Percentiles rank a stretch among this genome's conserved stretches.
These are phyloP conservation scores for Apamea sordens DNA, from an alignment of 2,888 invertebrate genomes.

Conservation along the genomic window DNA sequence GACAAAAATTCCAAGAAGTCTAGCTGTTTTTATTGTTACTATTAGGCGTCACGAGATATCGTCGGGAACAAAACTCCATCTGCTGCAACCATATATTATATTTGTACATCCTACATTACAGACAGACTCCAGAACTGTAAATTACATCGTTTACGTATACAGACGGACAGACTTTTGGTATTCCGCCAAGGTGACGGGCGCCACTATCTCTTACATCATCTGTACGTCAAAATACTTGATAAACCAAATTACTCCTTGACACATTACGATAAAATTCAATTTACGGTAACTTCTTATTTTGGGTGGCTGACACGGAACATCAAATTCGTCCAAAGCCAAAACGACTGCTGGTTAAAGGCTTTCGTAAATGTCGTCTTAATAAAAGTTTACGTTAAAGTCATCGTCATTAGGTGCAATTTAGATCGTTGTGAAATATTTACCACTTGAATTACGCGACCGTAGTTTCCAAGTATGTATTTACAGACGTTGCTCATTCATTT, in stretches of 20 bases:
- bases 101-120: constrained; percentile 65
- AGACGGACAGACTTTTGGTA: constrained; percentile 75
- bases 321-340: constrained; percentile 34
- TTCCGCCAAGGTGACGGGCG: constrained; percentile 76
- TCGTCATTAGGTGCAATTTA: constrained; percentile 33
- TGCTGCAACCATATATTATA: constrained; percentile 19
- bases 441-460: constrained; percentile 15
- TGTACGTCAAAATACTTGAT: constrained; percentile 42
- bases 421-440: constrained; percentile 19
- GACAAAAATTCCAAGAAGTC: neutral
- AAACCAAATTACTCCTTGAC: constrained; percentile 52
- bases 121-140: constrained; percentile 74
- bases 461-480: constrained; percentile 49
- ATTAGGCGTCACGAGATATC: constrained; percentile 15
- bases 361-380: constrained; percentile 1
- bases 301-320: constrained; percentile 32
- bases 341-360: constrained; percentile 32
- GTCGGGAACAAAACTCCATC: constrained; percentile 12
- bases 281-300: constrained; percentile 17
- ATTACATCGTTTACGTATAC: constrained; percentile 71
- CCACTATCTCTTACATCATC: constrained; percentile 70
- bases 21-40: constrained; percentile 11
- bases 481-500: constrained; percentile 62
- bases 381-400: constrained; percentile 28
- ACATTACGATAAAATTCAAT: constrained; percentile 40